Conservation (phyloP, 2,113 vertebrate species). For the Oreotragus oreotragus region DNA sequence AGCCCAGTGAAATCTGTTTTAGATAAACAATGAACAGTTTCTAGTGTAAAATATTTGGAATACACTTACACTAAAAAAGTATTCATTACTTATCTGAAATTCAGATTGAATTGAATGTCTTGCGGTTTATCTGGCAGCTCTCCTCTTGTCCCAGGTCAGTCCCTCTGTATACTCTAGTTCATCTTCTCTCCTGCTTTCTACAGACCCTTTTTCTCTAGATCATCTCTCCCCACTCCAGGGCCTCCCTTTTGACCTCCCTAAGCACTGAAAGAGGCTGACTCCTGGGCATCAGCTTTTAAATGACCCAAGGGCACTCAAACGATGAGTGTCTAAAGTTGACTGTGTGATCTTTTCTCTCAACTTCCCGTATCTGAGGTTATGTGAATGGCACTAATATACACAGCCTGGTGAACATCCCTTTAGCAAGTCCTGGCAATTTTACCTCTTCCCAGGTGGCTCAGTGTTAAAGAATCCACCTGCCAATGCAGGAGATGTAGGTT, state of each 20-base stretch:
- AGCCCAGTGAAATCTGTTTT: background rate
- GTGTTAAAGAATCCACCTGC: background rate
- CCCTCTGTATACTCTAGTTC: too few species aligned
- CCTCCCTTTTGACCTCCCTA: background rate
- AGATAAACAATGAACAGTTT: background rate
- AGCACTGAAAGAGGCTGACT: background rate
- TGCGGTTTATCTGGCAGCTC: background rate
- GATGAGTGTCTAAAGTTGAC: background rate
- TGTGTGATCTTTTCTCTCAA: background rate
- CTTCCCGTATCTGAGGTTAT: accelerated
- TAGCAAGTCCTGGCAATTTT: background rate
- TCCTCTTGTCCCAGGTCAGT: background rate
- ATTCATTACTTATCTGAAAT: background rate
- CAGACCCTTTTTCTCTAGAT: background rate
- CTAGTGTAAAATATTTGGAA: background rate
- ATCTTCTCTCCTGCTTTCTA: background rate
- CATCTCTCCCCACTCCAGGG: background rate
- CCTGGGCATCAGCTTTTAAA: background rate
- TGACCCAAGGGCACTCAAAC: background rate
- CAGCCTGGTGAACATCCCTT: background rate
- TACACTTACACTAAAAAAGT: background rate
- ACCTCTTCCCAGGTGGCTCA: background rate
- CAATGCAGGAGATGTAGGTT: background rate
- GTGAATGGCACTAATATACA: background rate
- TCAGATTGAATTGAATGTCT: background rate